Evolutionary conservation across 2,888 invertebrate species (phyloP), one percentile per base, ranked within the genome.

Genomic region (Tipula vernalis): DNA sequence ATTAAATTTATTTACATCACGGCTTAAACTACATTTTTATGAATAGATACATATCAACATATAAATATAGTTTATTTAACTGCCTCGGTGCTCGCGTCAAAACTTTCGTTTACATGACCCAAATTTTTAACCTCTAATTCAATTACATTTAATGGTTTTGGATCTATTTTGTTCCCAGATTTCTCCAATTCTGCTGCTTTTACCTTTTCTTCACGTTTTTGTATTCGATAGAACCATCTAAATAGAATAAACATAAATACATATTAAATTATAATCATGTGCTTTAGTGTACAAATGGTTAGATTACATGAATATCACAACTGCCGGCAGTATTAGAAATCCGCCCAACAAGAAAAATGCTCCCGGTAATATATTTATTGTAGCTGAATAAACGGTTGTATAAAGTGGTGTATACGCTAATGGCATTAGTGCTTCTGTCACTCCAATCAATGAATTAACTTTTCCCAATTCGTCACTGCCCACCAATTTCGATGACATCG

Each of bases 271-370:
- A 39, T 51, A 18, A 51, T 15, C 44, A 6, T 8, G 44, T 85
- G 6, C 12, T 36, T 36, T 84, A 36, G 15, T n/a, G 12, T n/a
- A 86, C 10, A 44, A 42, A 44, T 86, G 12, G 36, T 51, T 8
- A 13, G n/a, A 87, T 86, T 87, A 88, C 87, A 92, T 89, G 88
- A 92, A 92, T 86, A 92, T 91, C 84, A 92, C 88, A 12, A 92
- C 91, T 5, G 92, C 92, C 0, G 92, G 92, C 12, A 91, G 89
- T 12, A 92, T 92, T 86, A 92, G 90, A 47, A 90, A 91, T n/a
- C 92, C 92, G 44, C 92, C 92, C 47, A 92, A 90, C 84, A 92
- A 89, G 89, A 92, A 92, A 89, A 92, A 92, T 51, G 92, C 91
- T 86, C 92, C 92, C 6, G 92, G 92, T 88, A 92, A 90, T 8